Evolutionary conservation across 2,888 invertebrate genomes (phyloP).

Genomic region (Macaria liturata): DNA sequence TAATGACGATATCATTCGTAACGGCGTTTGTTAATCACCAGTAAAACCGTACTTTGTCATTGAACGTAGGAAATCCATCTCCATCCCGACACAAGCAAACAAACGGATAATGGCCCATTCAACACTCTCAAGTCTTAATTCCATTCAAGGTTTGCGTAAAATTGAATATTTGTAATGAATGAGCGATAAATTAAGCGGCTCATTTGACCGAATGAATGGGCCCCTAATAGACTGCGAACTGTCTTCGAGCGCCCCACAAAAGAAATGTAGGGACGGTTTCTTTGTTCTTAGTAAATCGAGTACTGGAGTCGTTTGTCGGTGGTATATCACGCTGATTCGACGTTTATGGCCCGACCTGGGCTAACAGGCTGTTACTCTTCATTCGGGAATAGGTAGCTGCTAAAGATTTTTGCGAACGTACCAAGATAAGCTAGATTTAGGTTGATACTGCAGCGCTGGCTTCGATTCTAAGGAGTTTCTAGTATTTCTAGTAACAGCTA

Average conservation of each 20-base stretch:
- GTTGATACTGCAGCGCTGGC: conserved; percentile 14
- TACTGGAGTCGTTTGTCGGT: conserved; percentile 74
- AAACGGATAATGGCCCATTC: conserved; percentile 27
- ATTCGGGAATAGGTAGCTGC: conserved; percentile 46
- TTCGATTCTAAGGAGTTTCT: background rate
- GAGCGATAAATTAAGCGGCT: conserved; percentile 74
- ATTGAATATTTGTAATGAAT: conserved; percentile 65
- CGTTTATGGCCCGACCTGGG: conserved; percentile 70
- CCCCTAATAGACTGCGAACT: conserved; percentile 74
- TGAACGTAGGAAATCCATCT: conserved; percentile 12
- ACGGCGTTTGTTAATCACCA: background rate
- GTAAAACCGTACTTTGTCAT: conserved; percentile 6
- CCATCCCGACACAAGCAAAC: conserved; percentile 18
- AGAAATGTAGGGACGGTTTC: conserved; percentile 73
- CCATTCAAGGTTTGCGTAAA: conserved; percentile 42
- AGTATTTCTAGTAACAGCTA: conserved; percentile 2
- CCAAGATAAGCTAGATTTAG: conserved; percentile 26
- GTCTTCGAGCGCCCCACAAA: conserved; percentile 67
- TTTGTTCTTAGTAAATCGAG: conserved; percentile 80
- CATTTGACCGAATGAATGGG: conserved; percentile 77
- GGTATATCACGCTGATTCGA: conserved; percentile 79
- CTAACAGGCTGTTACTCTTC: conserved; percentile 59
- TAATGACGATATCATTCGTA: too few species aligned
- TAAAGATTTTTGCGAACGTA: conserved; percentile 25
- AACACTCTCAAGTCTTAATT: conserved; percentile 33